phyloP scores from a whole-genome alignment of 2,888 invertebrate species.

The Dolomedes plantarius region DNA sequence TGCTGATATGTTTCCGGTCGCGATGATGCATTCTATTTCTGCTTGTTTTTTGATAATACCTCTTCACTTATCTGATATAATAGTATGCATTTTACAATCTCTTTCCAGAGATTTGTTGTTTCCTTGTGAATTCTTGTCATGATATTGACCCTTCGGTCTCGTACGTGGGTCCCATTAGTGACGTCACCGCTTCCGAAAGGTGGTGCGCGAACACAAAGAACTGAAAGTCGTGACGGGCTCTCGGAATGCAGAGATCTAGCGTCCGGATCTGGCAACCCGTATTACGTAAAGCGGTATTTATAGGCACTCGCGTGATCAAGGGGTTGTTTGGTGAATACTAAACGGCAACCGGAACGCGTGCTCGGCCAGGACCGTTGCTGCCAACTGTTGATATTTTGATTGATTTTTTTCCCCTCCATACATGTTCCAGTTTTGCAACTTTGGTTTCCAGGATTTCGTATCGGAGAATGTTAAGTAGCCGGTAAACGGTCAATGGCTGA shows the following conservation, averaged over 20 bases:
- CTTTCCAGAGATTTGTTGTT: not conserved
- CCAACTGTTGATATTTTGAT: not conserved
- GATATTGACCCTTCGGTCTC: not conserved
- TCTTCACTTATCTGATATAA: too few relatives aligned
- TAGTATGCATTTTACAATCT: too few relatives aligned
- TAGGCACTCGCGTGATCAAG: not conserved
- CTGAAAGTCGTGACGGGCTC: not conserved
- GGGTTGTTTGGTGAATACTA: not conserved
- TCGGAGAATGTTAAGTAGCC: not conserved
- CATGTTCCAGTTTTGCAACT: not conserved
- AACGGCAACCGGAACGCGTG: not conserved
- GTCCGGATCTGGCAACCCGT: not conserved
- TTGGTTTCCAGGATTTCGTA: not conserved
- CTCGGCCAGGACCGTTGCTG: not conserved
- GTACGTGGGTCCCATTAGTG: not conserved
- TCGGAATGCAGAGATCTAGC: not conserved
- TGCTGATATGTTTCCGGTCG: too few relatives aligned
- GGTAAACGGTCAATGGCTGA: not conserved
- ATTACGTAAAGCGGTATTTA: constrained; percentile 14
- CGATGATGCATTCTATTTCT: too few relatives aligned
- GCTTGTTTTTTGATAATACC: too few relatives aligned
- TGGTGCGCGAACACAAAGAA: not conserved
- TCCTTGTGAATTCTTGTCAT: not conserved
- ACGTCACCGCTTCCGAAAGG: not conserved
- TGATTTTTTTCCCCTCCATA: not conserved